phyloP scores from a whole-genome alignment of 1,140 invertebrate genomes.

The Delia radicum region DNA sequence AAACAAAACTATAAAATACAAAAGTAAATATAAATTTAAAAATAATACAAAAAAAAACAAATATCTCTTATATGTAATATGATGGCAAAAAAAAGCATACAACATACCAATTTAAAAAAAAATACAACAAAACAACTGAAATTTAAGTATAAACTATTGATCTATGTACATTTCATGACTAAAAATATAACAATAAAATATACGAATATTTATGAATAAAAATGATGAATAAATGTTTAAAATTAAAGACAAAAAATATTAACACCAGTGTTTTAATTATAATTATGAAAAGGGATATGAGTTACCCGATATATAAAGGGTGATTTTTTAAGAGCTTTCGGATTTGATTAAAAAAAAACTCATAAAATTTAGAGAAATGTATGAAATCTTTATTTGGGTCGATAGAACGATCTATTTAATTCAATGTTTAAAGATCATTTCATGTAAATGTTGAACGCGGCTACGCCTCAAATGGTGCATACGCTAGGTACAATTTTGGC shows the following conservation, averaged over 20 bases:
- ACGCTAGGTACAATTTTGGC: too few relatives aligned
- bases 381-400: too few relatives aligned
- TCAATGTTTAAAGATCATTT: too few relatives aligned
- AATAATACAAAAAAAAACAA: neutral
- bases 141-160: constrained; percentile 8
- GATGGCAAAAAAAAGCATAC: constrained; percentile 8
- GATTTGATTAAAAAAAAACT: too few relatives aligned
- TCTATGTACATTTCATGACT: constrained; percentile 22
- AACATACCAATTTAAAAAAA: neutral
- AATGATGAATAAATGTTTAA: neutral
- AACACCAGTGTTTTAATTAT: too few relatives aligned
- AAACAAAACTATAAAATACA: neutral
- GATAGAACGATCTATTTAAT: too few relatives aligned
- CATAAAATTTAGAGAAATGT: too few relatives aligned
- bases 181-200: neutral
- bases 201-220: constrained; percentile 4
- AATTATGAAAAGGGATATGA: too few relatives aligned
- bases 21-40: neutral
- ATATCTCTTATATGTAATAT: constrained; percentile 7
- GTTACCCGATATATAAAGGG: too few relatives aligned
- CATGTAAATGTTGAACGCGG: too few relatives aligned
- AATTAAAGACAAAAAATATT: neutral
- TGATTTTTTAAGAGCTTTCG: too few relatives aligned
- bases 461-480: too few relatives aligned
- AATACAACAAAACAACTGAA: neutral